These are phyloP conservation scores for Elymnias hypermnestra DNA, from an alignment of 1,140 invertebrate genomes.

Conservation along the genomic window DNA sequence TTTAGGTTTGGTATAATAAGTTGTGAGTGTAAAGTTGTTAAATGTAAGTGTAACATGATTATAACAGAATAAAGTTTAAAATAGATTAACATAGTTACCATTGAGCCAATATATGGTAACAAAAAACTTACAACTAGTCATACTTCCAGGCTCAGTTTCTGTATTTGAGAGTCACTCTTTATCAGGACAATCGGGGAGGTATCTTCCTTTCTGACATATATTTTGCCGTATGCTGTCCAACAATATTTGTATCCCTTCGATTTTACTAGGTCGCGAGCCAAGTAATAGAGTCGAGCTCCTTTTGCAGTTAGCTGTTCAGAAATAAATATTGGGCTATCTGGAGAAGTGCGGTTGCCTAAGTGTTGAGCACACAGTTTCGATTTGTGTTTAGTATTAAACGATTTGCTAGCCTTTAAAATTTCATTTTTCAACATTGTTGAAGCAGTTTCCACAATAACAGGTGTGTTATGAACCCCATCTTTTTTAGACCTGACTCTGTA, in stretches of 20 bases:
- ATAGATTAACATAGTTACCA: too few relatives aligned
- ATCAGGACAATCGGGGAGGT: neutral
- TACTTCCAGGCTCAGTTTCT: neutral
- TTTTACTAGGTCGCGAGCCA: conserved; percentile 18
- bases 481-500: conserved; percentile 6
- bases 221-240: conserved; percentile 17
- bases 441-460: conserved; percentile 4
- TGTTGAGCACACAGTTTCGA: conserved; percentile 15
- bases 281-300: conserved; percentile 10
- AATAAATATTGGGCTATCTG: conserved; percentile 20
- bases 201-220: neutral
- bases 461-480: neutral
- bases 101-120: too few relatives aligned
- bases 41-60: too few relatives aligned
- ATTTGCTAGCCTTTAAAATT: conserved; percentile 21
- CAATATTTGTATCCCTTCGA: conserved; percentile 2
- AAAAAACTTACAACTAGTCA: too few relatives aligned
- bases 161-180: neutral
- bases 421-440: conserved; percentile 25
- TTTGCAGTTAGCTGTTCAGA: conserved; percentile 23
- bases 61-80: too few relatives aligned
- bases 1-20: too few relatives aligned
- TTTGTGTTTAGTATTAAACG: conserved; percentile 6
- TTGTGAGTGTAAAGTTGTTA: too few relatives aligned
- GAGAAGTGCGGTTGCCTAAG: conserved; percentile 5